Evolutionary conservation across 2,888 invertebrate species (phyloP).

Genomic region (Corbicula japonica): DNA sequence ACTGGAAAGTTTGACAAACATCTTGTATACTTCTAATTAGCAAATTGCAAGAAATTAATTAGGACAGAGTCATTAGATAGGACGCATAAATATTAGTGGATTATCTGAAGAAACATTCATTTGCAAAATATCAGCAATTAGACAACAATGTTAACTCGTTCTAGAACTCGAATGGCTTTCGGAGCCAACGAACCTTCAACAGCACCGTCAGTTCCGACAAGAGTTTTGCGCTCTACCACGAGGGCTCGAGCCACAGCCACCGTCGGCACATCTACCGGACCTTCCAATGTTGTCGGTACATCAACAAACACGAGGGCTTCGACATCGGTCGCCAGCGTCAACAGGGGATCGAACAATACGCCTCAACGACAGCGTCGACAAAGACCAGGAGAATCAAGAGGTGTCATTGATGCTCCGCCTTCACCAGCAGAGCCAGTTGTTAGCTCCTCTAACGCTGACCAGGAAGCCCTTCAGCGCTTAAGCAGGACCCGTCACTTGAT

Average conservation of each 20-base stretch:
- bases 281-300: no score
- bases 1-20: background rate
- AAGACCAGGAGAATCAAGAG: background rate
- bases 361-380: background rate
- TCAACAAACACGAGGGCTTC: background rate
- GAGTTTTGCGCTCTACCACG: no score
- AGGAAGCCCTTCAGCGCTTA: no score
- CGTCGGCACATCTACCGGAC: no score
- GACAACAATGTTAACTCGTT: conserved; percentile 21
- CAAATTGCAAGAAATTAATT: conserved; percentile 3
- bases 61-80: conserved; percentile 5
- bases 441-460: no score
- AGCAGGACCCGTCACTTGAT: background rate
- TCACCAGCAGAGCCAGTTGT: no score
- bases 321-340: background rate
- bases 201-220: no score
- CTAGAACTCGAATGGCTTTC: conserved; percentile 7
- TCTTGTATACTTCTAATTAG: background rate
- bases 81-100: conserved; percentile 12
- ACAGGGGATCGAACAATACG: no score
- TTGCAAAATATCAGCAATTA: conserved; percentile 4
- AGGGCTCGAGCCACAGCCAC: no score
- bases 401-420: background rate
- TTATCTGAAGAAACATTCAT: conserved; percentile 9
- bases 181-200: no score